phyloP scores from a whole-genome alignment of 2,888 invertebrate genomes.

The Cosmia pyralina region DNA sequence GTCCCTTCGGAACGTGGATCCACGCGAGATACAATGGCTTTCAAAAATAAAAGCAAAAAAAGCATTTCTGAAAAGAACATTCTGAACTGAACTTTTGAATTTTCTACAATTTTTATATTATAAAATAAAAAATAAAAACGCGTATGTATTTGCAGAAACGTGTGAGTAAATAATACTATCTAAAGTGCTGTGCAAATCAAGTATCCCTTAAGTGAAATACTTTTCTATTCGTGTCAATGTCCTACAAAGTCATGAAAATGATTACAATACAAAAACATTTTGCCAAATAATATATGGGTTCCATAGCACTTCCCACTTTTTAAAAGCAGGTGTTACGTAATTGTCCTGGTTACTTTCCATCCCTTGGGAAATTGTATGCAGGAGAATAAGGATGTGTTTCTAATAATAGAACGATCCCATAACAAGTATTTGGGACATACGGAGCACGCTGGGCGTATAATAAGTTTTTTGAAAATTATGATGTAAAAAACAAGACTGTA shows the following conservation, averaged over 20 bases:
- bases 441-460: background rate
- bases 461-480: background rate
- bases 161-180: too few species aligned
- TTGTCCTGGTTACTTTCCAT: background rate
- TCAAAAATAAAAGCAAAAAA: too few species aligned
- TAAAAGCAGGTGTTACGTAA: background rate
- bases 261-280: background rate
- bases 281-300: background rate
- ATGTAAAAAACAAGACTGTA: background rate
- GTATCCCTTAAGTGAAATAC: too few species aligned
- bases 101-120: background rate
- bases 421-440: background rate
- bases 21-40: too few species aligned
- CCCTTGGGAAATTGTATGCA: constrained; percentile 14
- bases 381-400: constrained; percentile 2
- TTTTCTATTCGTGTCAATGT: background rate
- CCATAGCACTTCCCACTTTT: background rate
- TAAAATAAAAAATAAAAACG: background rate
- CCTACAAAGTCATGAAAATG: background rate
- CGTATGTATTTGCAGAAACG: background rate
- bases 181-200: too few species aligned
- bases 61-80: too few species aligned
- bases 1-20: too few species aligned
- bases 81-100: too few species aligned
- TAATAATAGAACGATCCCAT: background rate